A percentile compares a stretch with the other conserved stretches of the same genome.
phyloP scores from a whole-genome alignment of 2,888 invertebrate genomes.

The Phlogophora meticulosa region DNA sequence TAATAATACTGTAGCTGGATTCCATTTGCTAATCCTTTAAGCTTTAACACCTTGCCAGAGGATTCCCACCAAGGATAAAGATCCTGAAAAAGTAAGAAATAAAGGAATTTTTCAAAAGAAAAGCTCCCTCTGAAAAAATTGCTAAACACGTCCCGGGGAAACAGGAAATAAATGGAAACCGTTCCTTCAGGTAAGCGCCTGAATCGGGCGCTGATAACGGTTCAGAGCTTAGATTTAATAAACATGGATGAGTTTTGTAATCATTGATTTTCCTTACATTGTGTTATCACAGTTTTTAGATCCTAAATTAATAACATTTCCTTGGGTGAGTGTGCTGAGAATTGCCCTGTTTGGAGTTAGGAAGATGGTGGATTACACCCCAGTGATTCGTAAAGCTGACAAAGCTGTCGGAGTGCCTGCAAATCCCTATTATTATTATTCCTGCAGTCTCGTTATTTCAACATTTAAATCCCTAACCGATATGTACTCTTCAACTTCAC shows the following conservation, averaged over 20 bases:
- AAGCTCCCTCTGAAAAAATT: constrained; percentile 68
- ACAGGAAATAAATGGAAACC: constrained; percentile 72
- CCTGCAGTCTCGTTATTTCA: no score
- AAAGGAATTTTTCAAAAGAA: constrained; percentile 53
- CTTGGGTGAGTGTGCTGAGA: no score
- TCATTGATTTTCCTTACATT: background rate
- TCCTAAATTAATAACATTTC: no score
- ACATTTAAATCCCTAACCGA: no score
- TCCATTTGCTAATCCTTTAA: constrained; percentile 58
- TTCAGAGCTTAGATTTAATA: constrained; percentile 28
- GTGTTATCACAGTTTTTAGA: background rate
- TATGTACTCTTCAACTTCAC: no score
- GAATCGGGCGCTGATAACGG: constrained; percentile 68
- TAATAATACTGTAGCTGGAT: constrained; percentile 29
- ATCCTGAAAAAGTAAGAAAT: constrained; percentile 45
- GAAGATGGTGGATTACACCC: no score
- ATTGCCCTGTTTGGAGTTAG: no score
- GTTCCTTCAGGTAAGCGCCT: constrained; percentile 70
- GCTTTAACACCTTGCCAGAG: constrained; percentile 53
- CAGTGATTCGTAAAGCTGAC: no score
- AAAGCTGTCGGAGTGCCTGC: no score
- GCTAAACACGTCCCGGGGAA: constrained; percentile 66
- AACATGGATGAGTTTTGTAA: constrained; percentile 33
- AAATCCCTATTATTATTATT: no score
- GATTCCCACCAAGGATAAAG: constrained; percentile 41